Base-by-base conservation (phyloP, 2,888 invertebrate genomes). In the Acrobasis consociella region DNA sequence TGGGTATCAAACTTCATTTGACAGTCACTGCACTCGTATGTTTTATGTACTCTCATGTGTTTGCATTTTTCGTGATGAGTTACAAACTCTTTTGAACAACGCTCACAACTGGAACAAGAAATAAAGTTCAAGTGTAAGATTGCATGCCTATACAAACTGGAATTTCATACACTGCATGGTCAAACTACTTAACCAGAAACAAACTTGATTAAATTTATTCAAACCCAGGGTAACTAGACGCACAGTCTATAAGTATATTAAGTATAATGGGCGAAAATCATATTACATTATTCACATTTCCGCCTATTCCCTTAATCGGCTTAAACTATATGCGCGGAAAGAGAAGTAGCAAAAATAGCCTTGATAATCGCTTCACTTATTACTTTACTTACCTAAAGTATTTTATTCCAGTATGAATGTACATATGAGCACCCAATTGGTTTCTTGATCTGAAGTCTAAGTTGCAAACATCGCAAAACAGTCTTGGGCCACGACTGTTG, bases 341-440 rank as follows among this genome's bases (percentile, higher is more conserved):
- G n/a, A n/a, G n/a, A n/a, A n/a, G n/a, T 22, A 22, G 2, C 22
- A 22, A 22, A 22, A 22, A 22, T 22, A 3, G 22, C 22, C 22
- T 2, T 22, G n/a, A n/a, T n/a, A n/a, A n/a, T n/a, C n/a, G n/a
- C n/a, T n/a, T n/a, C n/a, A n/a, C 22, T 22, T 22, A 22, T 22
- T 22, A 22, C 3, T 2, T 17, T 66, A 71, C 72, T 68, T 76
- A 90, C 91, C 82, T 81, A 72, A 89, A 92, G 58, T 86, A 77
- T 74, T 89, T 91, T 16, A 91, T 70, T 37, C 93, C 91, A 49
- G 93, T 93, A 71, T 95, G 95, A 16, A 76, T 72, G 49, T 91
- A 92, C 83, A 94, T 91, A 70, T 95, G 95, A 9, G 93, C 85
- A 52, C 86, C 89, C 56, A 94, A 78, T 68, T 93, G 93, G 69